Base-by-base conservation (phyloP, 2,113 vertebrate species). In the Numenius arquata region DNA sequence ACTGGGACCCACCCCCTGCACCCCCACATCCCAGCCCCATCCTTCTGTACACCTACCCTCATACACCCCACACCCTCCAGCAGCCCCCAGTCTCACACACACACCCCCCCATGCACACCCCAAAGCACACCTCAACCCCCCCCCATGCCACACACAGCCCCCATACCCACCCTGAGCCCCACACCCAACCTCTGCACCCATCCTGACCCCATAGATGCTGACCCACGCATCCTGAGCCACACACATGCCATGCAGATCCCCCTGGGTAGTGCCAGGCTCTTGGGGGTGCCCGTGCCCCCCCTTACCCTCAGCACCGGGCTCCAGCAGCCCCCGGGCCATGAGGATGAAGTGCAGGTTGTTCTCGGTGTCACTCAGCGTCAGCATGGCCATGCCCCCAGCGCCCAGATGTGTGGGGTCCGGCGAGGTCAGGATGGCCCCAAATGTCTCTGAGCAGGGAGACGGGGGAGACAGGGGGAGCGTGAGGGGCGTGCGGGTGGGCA, bases 261-360 rank as follows among this genome's bases (percentile, higher is more conserved):
- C 15, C 8, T 1, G 1, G 11, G 20, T 26, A 66, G 27, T 22
- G 63, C 56, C 56, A 70, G 55, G 27, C 36, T 40, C 40, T 0
- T 1, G 1, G 8, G 43, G 26, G 23, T 52, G 58, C n/a, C 38
- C 5, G 1, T 73, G 75, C 36, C 50, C 0, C 0, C 72, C 32
- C 97, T 97, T 82, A 99, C 99, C 98, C 80, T 84, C 96, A 1
- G 78, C 91, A 9, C 74, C 79, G 15, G 98, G 97, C 71, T 98
- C 98, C 95, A 99, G 94, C 76, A 99, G 97, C 40, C 99, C 99
- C 52, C 98, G 98, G 45, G 99, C 98, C 79, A 99, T 98, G 50
- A 99, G 98, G 95, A 99, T 98, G 97, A 99, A 99, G 95, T 99
- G 99, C 74, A 99, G 98, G 93, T 99, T 99, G 98, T 99, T 99